Conservation (phyloP, 1,140 invertebrate genomes). For the Pemphigus obesinymphae region DNA sequence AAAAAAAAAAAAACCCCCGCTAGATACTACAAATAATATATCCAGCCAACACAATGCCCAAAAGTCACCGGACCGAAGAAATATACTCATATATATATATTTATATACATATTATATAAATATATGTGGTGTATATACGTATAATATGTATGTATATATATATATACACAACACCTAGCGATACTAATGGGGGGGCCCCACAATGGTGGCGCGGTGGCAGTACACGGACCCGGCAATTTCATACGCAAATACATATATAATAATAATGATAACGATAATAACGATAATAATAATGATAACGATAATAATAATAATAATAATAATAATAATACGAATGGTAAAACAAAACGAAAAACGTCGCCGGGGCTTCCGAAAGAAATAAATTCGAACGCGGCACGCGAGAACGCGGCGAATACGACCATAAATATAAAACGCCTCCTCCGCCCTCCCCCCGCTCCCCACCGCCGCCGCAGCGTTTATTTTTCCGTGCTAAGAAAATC, state of each 20-base stretch:
- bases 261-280: slow-evolving; percentile 10
- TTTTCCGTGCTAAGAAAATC: slow-evolving; percentile 17
- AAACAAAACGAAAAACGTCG: slow-evolving; percentile 37
- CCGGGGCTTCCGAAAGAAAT: slow-evolving; percentile 36
- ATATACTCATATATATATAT: too few species aligned
- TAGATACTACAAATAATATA: too few species aligned
- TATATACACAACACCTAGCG: slow-evolving; percentile 17
- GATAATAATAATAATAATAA: slow-evolving; percentile 15
- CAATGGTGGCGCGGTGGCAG: neutral
- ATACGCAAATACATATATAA: slow-evolving; percentile 24
- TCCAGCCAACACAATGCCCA: neutral
- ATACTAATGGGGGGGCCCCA: slow-evolving; percentile 17
- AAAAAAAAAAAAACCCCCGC: too few species aligned
- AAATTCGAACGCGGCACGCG: slow-evolving; percentile 36
- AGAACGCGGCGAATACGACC: neutral
- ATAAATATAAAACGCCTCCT: slow-evolving; percentile 19
- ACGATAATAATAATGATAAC: neutral
- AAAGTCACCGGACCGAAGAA: slow-evolving; percentile 25
- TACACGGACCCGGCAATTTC: slow-evolving; percentile 17
- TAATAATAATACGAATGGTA: slow-evolving; percentile 2
- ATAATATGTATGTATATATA: too few species aligned
- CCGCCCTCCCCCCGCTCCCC: too few species aligned
- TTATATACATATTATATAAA: too few species aligned
- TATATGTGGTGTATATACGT: too few species aligned
- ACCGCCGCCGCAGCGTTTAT: neutral